These are phyloP conservation scores for Drosophila miranda DNA, from an alignment of 1,140 invertebrate species.

Conservation along the genomic window DNA sequence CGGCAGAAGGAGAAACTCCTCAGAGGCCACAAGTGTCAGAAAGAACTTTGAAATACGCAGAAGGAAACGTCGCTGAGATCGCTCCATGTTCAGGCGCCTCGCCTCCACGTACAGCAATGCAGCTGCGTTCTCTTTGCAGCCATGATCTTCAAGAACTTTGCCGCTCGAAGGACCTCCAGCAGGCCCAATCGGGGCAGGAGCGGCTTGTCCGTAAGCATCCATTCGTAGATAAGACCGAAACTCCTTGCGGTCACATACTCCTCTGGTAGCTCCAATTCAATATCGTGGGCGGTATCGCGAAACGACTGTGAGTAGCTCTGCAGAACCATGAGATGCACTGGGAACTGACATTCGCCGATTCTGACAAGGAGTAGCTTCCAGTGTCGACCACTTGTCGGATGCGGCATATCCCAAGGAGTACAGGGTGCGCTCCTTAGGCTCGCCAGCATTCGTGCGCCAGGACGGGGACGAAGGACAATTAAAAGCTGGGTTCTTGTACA, in stretches of 20 bases:
- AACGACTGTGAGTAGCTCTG: constrained; percentile 53
- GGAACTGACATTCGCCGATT: constrained; percentile 17
- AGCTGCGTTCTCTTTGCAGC: constrained; percentile 40
- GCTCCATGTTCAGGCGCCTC: constrained; percentile 32
- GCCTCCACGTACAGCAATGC: constrained; percentile 55
- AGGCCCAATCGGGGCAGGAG: constrained; percentile 36
- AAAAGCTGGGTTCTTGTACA: not conserved
- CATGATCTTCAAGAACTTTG: constrained; percentile 39
- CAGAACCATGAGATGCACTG: constrained; percentile 52
- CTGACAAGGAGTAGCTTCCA: not conserved
- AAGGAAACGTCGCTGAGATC: constrained; percentile 5
- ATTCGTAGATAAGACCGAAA: constrained; percentile 54
- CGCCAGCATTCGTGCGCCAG: not conserved
- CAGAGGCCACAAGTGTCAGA: constrained; percentile 46
- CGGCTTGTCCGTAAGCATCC: constrained; percentile 54
- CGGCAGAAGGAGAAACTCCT: constrained; percentile 48
- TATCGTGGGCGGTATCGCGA: constrained; percentile 22
- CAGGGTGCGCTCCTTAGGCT: not conserved
- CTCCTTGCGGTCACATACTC: constrained; percentile 46
- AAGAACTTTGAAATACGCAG: constrained; percentile 44
- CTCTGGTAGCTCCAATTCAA: constrained; percentile 34
- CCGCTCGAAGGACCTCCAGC: constrained; percentile 42
- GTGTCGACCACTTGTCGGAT: not conserved
- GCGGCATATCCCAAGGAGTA: constrained; percentile 29
- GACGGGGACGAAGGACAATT: not conserved